Evolutionary conservation across 2,888 invertebrate species (phyloP).

Genomic region (Beris chalybata): DNA sequence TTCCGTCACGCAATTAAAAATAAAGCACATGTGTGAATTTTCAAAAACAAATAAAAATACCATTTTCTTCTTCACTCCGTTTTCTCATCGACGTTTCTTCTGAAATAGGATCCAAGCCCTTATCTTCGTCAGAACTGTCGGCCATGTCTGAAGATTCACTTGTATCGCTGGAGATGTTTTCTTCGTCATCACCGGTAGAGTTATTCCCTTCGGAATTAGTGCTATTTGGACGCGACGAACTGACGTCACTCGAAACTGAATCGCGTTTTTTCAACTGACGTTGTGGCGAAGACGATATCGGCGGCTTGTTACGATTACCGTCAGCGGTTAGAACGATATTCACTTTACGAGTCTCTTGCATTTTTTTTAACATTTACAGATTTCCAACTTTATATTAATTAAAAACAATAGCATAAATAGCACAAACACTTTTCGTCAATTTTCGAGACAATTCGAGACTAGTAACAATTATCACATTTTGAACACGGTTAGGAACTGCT

Average conservation of each 20-base stretch:
- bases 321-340: slow-evolving; percentile 35
- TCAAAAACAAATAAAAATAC: slow-evolving; percentile 27
- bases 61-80: slow-evolving; percentile 37
- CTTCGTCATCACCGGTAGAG: slow-evolving; percentile 33
- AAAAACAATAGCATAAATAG: no score
- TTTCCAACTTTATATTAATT: no score
- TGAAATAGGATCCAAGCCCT: slow-evolving; percentile 38
- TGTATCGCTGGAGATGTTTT: slow-evolving; percentile 13
- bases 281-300: slow-evolving; percentile 33
- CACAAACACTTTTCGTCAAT: no score
- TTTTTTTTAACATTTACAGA: background rate
- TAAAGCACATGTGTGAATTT: slow-evolving; percentile 20
- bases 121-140: slow-evolving; percentile 18
- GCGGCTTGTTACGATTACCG: slow-evolving; percentile 39
- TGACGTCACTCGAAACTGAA: slow-evolving; percentile 37
- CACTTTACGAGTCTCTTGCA: slow-evolving; percentile 26
- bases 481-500: no score
- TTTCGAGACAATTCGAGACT: no score
- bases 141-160: slow-evolving; percentile 14
- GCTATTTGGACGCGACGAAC: slow-evolving; percentile 40
- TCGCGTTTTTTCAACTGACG: slow-evolving; percentile 35
- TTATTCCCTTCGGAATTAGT: slow-evolving; percentile 35
- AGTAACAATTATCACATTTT: no score
- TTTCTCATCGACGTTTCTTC: slow-evolving; percentile 38
- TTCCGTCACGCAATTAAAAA: no score